These are phyloP conservation scores for Hybos culiciformis DNA, from an alignment of 2,888 invertebrate genomes.

Conservation along the genomic window DNA sequence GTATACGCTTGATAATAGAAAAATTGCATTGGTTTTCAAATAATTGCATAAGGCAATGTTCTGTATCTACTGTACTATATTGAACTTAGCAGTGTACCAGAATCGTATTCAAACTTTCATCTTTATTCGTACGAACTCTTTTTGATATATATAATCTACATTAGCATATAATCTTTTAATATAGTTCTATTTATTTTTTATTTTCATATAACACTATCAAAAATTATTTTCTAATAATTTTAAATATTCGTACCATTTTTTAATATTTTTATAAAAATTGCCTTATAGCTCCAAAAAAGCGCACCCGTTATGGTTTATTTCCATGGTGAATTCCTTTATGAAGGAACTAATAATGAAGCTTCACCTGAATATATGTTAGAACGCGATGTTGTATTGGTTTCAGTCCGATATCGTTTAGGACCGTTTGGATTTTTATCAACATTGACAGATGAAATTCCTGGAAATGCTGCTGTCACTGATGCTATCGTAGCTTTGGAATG, in stretches of 20 bases:
- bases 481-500: conserved; percentile 39
- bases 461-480: conserved; percentile 42
- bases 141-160: too few relatives aligned
- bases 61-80: too few relatives aligned
- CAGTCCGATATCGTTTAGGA: conserved; percentile 38
- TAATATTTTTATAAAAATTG: neutral
- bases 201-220: neutral
- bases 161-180: neutral
- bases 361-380: conserved; percentile 35
- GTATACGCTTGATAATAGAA: neutral
- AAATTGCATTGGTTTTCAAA: neutral
- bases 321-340: conserved; percentile 35
- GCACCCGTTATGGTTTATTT: conserved; percentile 36
- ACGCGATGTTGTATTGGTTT: conserved; percentile 37
- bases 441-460: conserved; percentile 37
- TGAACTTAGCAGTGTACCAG: too few relatives aligned
- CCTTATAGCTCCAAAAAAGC: conserved; percentile 19
- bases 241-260: neutral
- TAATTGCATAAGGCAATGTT: too few relatives aligned
- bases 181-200: neutral
- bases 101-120: too few relatives aligned
- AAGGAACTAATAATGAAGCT: conserved; percentile 28
- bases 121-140: too few relatives aligned
- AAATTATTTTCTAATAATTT: too few relatives aligned
- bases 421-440: conserved; percentile 41